A percentile compares a stretch with the other conserved stretches of the same genome.
phyloP scores from a whole-genome alignment of 2,888 invertebrate genomes.

The Neoitamus cyanurus region DNA sequence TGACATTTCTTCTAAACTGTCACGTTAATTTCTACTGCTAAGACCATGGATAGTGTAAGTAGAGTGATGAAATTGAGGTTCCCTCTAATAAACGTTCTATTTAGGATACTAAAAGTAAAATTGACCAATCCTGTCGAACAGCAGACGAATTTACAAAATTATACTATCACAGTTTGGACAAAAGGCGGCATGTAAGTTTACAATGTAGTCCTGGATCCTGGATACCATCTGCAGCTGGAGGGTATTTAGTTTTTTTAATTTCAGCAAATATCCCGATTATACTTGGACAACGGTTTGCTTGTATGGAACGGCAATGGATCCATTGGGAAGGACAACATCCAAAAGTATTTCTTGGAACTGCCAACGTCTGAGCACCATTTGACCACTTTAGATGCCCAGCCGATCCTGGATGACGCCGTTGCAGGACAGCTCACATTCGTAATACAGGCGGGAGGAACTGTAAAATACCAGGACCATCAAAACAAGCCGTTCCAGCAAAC shows the following conservation, averaged over 20 bases:
- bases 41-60: background rate
- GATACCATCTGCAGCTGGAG: too few species aligned
- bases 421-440: conserved; percentile 83
- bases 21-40: background rate
- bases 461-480: conserved; percentile 74
- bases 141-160: conserved; percentile 90
- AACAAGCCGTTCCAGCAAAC: conserved; percentile 83
- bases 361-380: conserved; percentile 84
- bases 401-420: conserved; percentile 80
- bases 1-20: background rate
- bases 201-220: too few species aligned
- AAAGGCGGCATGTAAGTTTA: conserved; percentile 79
- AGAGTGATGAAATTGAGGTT: background rate
- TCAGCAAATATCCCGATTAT: conserved; percentile 81
- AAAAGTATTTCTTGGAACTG: conserved; percentile 85
- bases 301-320: conserved; percentile 94
- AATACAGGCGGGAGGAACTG: conserved; percentile 85
- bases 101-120: conserved; percentile 73
- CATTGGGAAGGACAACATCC: conserved; percentile 82
- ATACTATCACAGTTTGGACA: conserved; percentile 90
- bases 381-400: conserved; percentile 87
- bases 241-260: background rate
- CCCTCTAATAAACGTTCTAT: background rate
- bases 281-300: conserved; percentile 84
- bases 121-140: conserved; percentile 84